Conservation (phyloP, 1,140 invertebrate species). For the Diorhabda elongata region DNA sequence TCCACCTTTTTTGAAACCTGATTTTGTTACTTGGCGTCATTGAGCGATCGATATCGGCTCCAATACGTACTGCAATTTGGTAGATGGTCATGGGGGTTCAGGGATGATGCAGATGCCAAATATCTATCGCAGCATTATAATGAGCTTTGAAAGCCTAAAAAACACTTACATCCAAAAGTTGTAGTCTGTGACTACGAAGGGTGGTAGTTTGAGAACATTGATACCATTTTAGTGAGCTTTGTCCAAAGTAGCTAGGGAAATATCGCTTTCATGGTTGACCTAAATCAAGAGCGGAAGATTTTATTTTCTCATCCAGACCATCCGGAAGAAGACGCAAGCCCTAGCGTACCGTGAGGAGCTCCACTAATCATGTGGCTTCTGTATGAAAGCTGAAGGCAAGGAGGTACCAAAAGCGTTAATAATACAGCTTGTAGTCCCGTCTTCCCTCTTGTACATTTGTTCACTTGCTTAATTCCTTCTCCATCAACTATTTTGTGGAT, state of each 20-base stretch:
- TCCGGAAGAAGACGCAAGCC: constrained; percentile 30
- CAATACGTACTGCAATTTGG: background rate
- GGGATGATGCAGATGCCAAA: background rate
- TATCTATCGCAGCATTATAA: background rate
- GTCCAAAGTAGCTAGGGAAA: constrained; percentile 21
- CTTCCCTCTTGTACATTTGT: constrained; percentile 47
- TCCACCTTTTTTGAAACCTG: constrained; percentile 2
- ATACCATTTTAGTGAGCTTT: constrained; percentile 27
- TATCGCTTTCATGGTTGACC: constrained; percentile 30
- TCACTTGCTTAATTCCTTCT: constrained; percentile 47
- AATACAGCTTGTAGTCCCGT: constrained; percentile 36
- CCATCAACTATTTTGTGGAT: constrained; percentile 43
- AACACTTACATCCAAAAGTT: constrained; percentile 44
- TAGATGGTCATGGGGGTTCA: background rate
- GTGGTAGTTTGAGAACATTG: constrained; percentile 35
- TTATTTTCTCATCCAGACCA: constrained; percentile 47
- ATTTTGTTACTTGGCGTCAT: constrained; percentile 14
- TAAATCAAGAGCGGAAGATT: constrained; percentile 36
- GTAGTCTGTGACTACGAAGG: constrained; percentile 35
- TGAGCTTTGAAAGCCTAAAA: background rate
- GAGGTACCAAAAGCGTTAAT: constrained; percentile 40
- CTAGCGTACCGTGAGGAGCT: constrained; percentile 19
- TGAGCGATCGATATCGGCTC: background rate
- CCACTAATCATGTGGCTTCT: constrained; percentile 25
- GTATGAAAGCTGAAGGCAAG: constrained; percentile 25